Base-by-base conservation (phyloP, 92 coral and sea anemone genomes). In the Palythoa grandis region DNA sequence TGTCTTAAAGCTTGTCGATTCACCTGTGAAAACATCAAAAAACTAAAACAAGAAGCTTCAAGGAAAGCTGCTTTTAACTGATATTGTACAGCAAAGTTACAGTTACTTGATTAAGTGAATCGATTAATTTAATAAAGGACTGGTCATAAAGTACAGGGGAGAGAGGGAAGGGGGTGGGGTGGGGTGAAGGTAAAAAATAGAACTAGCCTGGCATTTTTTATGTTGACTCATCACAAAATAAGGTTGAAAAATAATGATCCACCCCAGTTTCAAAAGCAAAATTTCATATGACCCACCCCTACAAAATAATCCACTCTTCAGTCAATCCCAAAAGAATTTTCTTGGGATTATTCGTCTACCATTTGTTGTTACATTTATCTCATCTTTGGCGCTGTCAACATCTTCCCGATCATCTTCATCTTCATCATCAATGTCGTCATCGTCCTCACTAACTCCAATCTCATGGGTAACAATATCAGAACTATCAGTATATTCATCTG, bases 1-100 rank as follows among this genome's bases (percentile, higher is more conserved):
- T 15, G 91, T 67, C 85, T 93, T 90, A 37, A 19, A 66, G 60
- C 85, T 68, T 23, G 75, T 50, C 24, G 47, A 50, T 66, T 66
- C 85, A 48, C 74, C 74, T 80, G 56, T 10, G 11, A 47, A 7
- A 53, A 76, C 3, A 53, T 8, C 5, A 12, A 53, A 52, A 52
- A 3, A 10, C 2, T 63, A 5, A 56, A 56, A 56, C 6, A 0
- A 8, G 9, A 8, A 43, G 9, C 50, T 8, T 43, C 0, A 5
- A 43, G 50, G 8, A 63, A 4, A 63, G 2, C 0, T 5, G 19
- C 7, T 63, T 63, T 63, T 63, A 63, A 63, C 35, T 29, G 35
- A 29, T n/a, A 63, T 7, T 63, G 69, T 43, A 8, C 50, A 17
- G 29, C 0, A 25, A 71, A 35, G 17, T 10, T 71, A 39, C 52